Percentiles rank a stretch among this genome's conserved stretches.
Evolutionary conservation across 2,888 invertebrate species (phyloP).

Genomic region (Drosophila paranaensis): DNA sequence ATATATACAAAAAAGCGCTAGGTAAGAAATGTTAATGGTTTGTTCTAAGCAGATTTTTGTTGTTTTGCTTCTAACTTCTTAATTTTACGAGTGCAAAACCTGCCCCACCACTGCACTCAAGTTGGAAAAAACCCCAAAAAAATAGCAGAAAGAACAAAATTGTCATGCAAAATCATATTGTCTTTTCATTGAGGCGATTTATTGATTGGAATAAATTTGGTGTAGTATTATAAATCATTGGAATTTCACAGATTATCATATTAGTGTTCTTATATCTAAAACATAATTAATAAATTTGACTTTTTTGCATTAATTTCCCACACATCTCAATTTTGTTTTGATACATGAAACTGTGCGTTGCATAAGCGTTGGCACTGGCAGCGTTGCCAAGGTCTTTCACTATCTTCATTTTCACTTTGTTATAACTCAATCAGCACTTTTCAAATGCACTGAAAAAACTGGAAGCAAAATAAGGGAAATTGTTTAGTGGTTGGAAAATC

Average conservation of each 20-base stretch:
- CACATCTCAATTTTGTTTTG: slow-evolving; percentile 16
- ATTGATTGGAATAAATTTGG: slow-evolving; percentile 23
- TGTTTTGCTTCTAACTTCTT: background rate
- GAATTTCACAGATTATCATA: background rate
- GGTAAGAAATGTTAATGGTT: slow-evolving; percentile 50
- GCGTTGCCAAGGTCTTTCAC: slow-evolving; percentile 11
- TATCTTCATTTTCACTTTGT: slow-evolving; percentile 9
- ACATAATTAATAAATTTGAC: background rate
- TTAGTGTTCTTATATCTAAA: background rate
- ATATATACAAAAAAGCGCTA: slow-evolving; percentile 10
- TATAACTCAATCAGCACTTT: slow-evolving; percentile 21
- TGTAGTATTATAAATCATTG: slow-evolving; percentile 10
- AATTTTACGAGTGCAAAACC: slow-evolving; percentile 41
- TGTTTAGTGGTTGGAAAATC: background rate
- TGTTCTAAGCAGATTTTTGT: slow-evolving; percentile 22
- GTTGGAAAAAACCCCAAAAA: slow-evolving; percentile 44
- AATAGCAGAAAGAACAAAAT: background rate
- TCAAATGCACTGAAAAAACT: slow-evolving; percentile 8
- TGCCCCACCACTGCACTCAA: slow-evolving; percentile 34
- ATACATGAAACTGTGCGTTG: slow-evolving; percentile 22
- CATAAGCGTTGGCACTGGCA: slow-evolving; percentile 17
- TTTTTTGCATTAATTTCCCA: slow-evolving; percentile 16
- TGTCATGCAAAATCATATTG: slow-evolving; percentile 19
- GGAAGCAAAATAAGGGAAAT: too few relatives aligned
- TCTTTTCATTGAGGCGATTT: slow-evolving; percentile 26